phyloP scores from a whole-genome alignment of 2,888 invertebrate genomes.

The Caenorhabditis sinica region DNA sequence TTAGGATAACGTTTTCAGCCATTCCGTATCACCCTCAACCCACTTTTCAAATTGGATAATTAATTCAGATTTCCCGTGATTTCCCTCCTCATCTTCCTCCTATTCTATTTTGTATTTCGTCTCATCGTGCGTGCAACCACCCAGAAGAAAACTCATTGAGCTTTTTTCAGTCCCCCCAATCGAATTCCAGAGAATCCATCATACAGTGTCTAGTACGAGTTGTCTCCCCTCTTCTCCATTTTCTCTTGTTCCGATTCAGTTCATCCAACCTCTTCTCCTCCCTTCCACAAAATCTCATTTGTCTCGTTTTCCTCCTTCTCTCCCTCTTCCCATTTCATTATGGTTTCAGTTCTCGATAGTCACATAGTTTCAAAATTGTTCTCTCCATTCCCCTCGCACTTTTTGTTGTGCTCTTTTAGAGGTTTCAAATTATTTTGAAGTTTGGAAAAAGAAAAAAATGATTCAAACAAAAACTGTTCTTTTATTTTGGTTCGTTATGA shows the following conservation, averaged over 20 bases:
- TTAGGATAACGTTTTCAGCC: slow-evolving; percentile 43
- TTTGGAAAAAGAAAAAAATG: neutral
- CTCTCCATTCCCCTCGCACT: neutral
- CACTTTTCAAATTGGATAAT: too few species aligned
- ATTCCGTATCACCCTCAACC: slow-evolving; percentile 23
- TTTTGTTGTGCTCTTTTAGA: neutral
- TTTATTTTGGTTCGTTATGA: too few species aligned
- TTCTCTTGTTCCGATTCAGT: slow-evolving; percentile 41
- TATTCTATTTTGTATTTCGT: slow-evolving; percentile 3
- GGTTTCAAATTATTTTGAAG: neutral
- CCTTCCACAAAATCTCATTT: slow-evolving; percentile 54
- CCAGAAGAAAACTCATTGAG: slow-evolving; percentile 25
- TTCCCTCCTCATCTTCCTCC: neutral
- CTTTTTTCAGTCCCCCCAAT: slow-evolving; percentile 3
- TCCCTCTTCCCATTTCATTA: slow-evolving; percentile 27
- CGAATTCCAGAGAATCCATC: slow-evolving; percentile 7
- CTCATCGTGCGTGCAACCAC: slow-evolving; percentile 43
- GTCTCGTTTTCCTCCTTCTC: slow-evolving; percentile 18
- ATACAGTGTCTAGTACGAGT: slow-evolving; percentile 60
- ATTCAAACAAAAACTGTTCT: neutral
- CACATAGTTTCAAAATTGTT: neutral
- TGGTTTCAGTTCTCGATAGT: slow-evolving; percentile 34
- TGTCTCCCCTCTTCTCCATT: slow-evolving; percentile 6
- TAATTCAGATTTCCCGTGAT: slow-evolving; percentile 31
- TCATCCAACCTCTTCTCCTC: slow-evolving; percentile 23